Conservation (phyloP, 2,888 invertebrate species). For the Rugalucina vietnamica region DNA sequence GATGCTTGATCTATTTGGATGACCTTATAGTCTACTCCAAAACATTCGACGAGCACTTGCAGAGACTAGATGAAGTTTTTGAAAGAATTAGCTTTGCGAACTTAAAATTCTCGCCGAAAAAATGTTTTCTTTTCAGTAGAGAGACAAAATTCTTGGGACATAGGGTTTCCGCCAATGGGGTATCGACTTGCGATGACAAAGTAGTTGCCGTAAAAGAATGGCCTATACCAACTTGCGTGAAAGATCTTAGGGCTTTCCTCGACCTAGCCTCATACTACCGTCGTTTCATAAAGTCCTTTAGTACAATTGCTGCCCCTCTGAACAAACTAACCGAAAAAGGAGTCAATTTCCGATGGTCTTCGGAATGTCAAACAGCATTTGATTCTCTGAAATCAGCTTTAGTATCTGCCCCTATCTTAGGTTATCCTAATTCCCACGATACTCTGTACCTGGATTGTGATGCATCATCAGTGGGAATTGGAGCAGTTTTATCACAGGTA, state of each 20-base stretch:
- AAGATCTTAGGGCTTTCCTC: conserved; percentile 54
- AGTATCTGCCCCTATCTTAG: background rate
- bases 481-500: conserved; percentile 45
- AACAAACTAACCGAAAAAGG: conserved; percentile 38
- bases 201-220: conserved; percentile 44
- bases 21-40: background rate
- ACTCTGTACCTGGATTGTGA: conserved; percentile 18
- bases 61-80: background rate
- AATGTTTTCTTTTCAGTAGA: conserved; percentile 56
- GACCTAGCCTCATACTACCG: conserved; percentile 63
- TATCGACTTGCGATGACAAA: conserved; percentile 53
- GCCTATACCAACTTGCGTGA: conserved; percentile 36
- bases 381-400: background rate
- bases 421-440: background rate
- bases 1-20: background rate
- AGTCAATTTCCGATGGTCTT: conserved; percentile 40
- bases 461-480: conserved; percentile 27
- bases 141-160: conserved; percentile 62
- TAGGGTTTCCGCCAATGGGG: conserved; percentile 47
- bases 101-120: background rate
- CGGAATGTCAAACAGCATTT: conserved; percentile 29
- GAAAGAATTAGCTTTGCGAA: conserved; percentile 14
- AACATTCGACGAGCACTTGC: background rate
- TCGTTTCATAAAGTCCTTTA: conserved; percentile 51
- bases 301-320: conserved; percentile 58